These are phyloP conservation scores for Thereva unica DNA, from an alignment of 2,888 invertebrate species.

Conservation along the genomic window DNA sequence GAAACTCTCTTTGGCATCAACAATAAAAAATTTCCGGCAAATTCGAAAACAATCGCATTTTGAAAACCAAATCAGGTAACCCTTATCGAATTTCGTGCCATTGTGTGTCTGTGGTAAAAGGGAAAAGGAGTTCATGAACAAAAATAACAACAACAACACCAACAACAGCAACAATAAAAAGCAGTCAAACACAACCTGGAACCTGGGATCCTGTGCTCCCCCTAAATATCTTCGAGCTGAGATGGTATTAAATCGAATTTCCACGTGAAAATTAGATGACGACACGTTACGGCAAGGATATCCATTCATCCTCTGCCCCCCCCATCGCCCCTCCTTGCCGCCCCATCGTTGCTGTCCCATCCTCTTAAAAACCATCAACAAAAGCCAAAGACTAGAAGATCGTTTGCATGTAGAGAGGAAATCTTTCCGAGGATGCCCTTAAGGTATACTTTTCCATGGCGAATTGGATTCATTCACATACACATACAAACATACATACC, in stretches of 20 bases:
- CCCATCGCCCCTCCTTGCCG: too few relatives aligned
- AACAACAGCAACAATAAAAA: too few relatives aligned
- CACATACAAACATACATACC: too few relatives aligned
- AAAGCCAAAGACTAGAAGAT: slow-evolving; percentile 13
- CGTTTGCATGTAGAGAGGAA: slow-evolving; percentile 34
- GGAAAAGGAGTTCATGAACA: not conserved
- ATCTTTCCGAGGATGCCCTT: slow-evolving; percentile 22
- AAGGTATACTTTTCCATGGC: not conserved
- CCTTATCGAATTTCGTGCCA: slow-evolving; percentile 34
- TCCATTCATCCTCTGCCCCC: not conserved
- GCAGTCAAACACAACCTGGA: too few relatives aligned
- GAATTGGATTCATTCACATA: too few relatives aligned
- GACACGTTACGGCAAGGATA: slow-evolving; percentile 23
- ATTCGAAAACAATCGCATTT: slow-evolving; percentile 36
- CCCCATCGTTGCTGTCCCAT: too few relatives aligned
- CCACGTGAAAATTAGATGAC: slow-evolving; percentile 36
- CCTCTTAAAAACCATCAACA: not conserved
- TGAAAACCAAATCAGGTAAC: slow-evolving; percentile 36
- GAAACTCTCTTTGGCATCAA: slow-evolving; percentile 33
- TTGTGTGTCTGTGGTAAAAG: slow-evolving; percentile 17
- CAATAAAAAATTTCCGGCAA: slow-evolving; percentile 36
- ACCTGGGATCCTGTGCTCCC: not conserved
- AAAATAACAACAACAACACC: too few relatives aligned
- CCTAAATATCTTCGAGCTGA: slow-evolving; percentile 31
- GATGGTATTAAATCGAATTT: slow-evolving; percentile 36